These are phyloP conservation scores for Elephas maximus DNA, from an alignment of 2,113 vertebrate species.

Conservation along the genomic window DNA sequence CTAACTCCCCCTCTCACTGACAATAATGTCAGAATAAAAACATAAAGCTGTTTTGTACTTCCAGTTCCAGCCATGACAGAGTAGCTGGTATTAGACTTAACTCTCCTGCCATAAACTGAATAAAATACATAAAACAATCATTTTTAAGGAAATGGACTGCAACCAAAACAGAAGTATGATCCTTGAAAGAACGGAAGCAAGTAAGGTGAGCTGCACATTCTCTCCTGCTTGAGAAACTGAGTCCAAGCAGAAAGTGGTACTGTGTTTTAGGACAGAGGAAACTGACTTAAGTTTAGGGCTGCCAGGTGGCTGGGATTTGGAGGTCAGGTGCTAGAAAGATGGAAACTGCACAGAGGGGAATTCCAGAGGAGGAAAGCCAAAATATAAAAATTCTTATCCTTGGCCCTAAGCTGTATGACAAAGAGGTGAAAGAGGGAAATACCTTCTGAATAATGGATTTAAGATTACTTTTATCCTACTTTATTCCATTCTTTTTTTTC, in stretches of 20 bases:
- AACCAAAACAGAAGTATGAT: conserved; percentile 22
- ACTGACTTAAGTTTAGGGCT: neutral
- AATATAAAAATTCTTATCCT: conserved; percentile 4
- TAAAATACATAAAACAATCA: conserved; percentile 46
- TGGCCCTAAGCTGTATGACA: neutral
- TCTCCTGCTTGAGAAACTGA: neutral
- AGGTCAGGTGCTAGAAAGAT: neutral
- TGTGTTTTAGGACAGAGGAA: neutral
- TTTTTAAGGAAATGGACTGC: neutral
- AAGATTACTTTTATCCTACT: too few relatives aligned
- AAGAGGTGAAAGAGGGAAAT: neutral
- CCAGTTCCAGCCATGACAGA: neutral
- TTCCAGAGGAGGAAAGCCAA: neutral
- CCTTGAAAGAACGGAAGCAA: neutral
- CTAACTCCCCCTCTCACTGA: neutral
- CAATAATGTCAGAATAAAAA: neutral
- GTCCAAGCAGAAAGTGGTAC: conserved; percentile 12
- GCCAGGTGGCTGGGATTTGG: neutral
- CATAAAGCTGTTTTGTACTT: neutral
- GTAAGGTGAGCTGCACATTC: neutral
- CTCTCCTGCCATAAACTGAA: neutral
- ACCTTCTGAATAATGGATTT: too few relatives aligned
- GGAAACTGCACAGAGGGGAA: neutral
- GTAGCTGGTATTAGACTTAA: neutral
- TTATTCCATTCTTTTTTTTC: too few relatives aligned